Percentiles rank a stretch among this genome's conserved stretches.
phyloP scores from a whole-genome alignment of 1,140 invertebrate species.

The Hypsibius dujardini region DNA sequence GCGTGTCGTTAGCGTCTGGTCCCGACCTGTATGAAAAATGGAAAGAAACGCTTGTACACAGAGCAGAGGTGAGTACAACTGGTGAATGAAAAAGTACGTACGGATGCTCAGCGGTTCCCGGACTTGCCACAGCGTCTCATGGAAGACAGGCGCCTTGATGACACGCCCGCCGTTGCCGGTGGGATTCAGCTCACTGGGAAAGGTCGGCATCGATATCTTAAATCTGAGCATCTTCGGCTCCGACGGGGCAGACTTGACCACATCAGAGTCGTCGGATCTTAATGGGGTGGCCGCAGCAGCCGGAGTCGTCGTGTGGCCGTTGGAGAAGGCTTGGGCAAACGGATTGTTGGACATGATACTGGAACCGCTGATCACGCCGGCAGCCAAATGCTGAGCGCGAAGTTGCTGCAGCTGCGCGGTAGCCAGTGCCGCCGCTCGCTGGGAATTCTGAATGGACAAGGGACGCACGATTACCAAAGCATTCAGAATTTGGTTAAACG shows the following conservation, averaged over 20 bases:
- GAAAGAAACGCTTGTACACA: too few species aligned
- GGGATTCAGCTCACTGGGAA: neutral
- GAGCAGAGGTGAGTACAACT: too few species aligned
- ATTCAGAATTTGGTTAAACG: too few species aligned
- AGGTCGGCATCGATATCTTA: neutral
- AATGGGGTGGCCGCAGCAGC: neutral
- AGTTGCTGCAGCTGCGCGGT: too few species aligned
- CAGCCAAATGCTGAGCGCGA: too few species aligned
- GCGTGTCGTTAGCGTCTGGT: neutral
- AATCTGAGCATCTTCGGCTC: neutral
- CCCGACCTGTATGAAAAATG: neutral
- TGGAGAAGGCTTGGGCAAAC: neutral
- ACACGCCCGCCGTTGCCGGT: neutral
- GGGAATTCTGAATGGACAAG: too few species aligned
- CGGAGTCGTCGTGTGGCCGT: neutral
- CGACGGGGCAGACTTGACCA: neutral
- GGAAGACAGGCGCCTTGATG: slow-evolving; percentile 2
- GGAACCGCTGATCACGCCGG: neutral
- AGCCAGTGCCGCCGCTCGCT: too few species aligned
- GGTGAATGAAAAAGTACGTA: neutral
- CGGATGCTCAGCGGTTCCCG: neutral
- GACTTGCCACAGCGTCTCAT: neutral
- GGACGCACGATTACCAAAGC: too few species aligned
- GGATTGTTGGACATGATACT: slow-evolving; percentile 16
- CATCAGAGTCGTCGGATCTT: too few species aligned